Evolutionary conservation across 2,113 vertebrate species (phyloP), one percentile per base, ranked within the genome.

Genomic region (Equus quagga): DNA sequence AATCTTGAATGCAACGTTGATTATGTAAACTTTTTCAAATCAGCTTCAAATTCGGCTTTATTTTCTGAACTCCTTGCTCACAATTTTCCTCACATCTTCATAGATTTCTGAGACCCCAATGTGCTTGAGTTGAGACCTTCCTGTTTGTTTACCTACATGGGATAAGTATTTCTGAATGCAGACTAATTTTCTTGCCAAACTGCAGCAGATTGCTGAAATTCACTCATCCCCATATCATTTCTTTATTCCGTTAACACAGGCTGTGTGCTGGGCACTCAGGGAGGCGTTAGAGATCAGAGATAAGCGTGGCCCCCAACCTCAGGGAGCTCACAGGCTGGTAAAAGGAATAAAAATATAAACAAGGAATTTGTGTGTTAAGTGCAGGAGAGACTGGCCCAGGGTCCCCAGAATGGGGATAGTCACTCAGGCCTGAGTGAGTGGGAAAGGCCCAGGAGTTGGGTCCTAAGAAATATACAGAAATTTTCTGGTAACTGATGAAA

Each of bases 1-100:
- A 72, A 60, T 44, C 51, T 97, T 67, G 36, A 95, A 73, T 85
- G 95, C 67, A 62, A 41, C 23, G 11, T n/a, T 65, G n/a, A 83
- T 83, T 21, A 64, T 72, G 56, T 65, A 21, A 93, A 86, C 51
- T 69, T 67, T 86, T 54, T 69, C 17, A 70, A 31, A 49, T 90
- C 17, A 31, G 17, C 80, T 80, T 89, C 49, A 36, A 56, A 13
- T 60, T 64, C 8, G 9, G 7, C 54, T 86, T 75, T 75, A n/a
- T 81, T 93, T 93, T 86, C 67, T 75, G 51, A 85, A 44, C 80
- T 56, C 6, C 28, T 90, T 69, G 3, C 31, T 89, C 36, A 51
- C 24, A 80, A 0, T 85, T 89, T 80, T 85, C 28, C 93, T 89
- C 62, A 2, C 12, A 64, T 70, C 21, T 58, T 60, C 31, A 11